Evolutionary conservation across 2,888 invertebrate species (phyloP).

Genomic region (Thereva nobilitata): DNA sequence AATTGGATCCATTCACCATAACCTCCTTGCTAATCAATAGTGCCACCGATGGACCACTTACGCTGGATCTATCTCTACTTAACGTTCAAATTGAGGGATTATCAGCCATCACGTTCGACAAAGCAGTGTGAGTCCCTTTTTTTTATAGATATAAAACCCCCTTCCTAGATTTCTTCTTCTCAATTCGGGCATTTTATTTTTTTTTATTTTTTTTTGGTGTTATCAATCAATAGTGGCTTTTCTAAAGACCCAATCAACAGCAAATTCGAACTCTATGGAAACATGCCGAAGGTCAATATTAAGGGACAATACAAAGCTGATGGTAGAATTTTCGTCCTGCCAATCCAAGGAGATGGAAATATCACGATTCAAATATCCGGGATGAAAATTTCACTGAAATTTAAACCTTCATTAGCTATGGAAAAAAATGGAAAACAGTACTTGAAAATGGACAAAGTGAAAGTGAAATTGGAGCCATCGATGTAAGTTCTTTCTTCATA

Average conservation of each 20-base stretch:
- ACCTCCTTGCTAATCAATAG: conserved; percentile 15
- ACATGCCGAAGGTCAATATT: conserved; percentile 28
- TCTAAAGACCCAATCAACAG: conserved; percentile 28
- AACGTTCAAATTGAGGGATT: conserved; percentile 20
- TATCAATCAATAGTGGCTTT: conserved; percentile 33
- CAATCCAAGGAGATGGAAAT: conserved; percentile 47
- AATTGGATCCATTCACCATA: conserved; percentile 26
- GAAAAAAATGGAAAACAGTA: conserved; percentile 35
- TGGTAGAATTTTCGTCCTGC: conserved; percentile 50
- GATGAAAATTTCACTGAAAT: conserved; percentile 36
- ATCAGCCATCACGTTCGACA: conserved; percentile 19
- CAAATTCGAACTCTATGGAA: conserved; percentile 37
- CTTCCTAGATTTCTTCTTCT: too few relatives aligned
- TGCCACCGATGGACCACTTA: conserved; percentile 12
- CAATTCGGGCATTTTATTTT: neutral
- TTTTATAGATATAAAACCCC: too few relatives aligned
- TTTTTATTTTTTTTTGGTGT: neutral
- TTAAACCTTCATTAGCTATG: conserved; percentile 33
- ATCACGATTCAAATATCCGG: conserved; percentile 36
- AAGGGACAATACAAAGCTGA: conserved; percentile 45
- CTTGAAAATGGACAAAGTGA: conserved; percentile 27
- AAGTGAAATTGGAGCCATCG: conserved; percentile 16
- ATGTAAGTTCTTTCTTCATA: conserved; percentile 12
- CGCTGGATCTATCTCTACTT: conserved; percentile 14
- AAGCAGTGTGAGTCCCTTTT: conserved; percentile 20